Evolutionary conservation across 2,888 invertebrate species (phyloP).

Genomic region (Argynnis bischoffii): DNA sequence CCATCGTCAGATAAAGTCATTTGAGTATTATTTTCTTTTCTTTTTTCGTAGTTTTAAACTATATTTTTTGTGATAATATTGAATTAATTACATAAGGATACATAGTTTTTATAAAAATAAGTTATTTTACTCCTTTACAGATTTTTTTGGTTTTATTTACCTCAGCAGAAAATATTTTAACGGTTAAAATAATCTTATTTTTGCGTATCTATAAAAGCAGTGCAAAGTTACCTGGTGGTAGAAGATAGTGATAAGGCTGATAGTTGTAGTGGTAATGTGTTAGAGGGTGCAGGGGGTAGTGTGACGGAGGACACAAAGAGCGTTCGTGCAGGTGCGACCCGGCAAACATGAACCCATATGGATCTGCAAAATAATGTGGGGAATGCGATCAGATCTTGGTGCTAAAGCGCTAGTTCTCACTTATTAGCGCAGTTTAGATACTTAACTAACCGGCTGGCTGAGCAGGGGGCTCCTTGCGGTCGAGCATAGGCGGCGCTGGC

Average conservation of each 20-base stretch:
- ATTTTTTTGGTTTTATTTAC: not conserved
- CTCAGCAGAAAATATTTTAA: not conserved
- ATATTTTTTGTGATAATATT: not conserved
- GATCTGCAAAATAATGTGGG: conserved; percentile 73
- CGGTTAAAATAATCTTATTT: no score
- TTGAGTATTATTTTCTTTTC: not conserved
- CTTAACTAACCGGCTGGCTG: conserved; percentile 83
- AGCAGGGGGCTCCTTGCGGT: conserved; percentile 80
- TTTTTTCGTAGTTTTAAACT: not conserved
- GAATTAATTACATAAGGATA: no score
- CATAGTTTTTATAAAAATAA: no score
- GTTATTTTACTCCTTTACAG: no score
- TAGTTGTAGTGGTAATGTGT: conserved; percentile 79
- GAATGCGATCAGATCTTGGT: conserved; percentile 57
- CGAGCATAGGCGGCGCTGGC: conserved; percentile 68
- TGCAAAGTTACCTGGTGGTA: conserved; percentile 75
- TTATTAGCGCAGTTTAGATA: conserved; percentile 75
- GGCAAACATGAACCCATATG: conserved; percentile 72
- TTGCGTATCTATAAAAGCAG: conserved; percentile 31
- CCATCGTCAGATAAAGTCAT: not conserved
- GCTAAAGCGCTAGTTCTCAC: conserved; percentile 76
- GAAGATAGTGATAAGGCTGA: conserved; percentile 73
- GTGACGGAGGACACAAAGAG: conserved; percentile 74
- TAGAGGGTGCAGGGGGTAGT: conserved; percentile 77
- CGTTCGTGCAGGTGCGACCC: conserved; percentile 76